Conservation (phyloP, 2,888 invertebrate species). For the Parapristionchus giblindavisi region DNA sequence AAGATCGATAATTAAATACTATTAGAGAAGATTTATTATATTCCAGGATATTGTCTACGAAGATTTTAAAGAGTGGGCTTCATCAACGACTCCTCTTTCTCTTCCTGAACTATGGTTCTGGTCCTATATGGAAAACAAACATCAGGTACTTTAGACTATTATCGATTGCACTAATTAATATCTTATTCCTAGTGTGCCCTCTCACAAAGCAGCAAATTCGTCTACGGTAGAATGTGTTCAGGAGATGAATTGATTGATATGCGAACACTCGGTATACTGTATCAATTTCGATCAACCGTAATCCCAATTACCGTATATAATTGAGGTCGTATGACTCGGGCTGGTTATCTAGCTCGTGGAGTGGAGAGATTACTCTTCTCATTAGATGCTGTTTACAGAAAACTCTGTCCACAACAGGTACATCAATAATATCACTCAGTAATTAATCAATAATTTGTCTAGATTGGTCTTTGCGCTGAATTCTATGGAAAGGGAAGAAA, state of each 20-base stretch:
- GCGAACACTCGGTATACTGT: constrained; percentile 47
- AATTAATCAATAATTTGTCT: constrained; percentile 28
- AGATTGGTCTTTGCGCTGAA: constrained; percentile 64
- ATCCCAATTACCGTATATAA: neutral
- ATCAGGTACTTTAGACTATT: neutral
- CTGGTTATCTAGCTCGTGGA: constrained; percentile 63
- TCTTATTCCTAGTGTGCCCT: constrained; percentile 57
- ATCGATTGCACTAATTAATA: neutral
- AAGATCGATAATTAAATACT: no score
- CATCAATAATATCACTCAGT: neutral
- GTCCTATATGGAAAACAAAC: constrained; percentile 36
- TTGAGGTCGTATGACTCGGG: constrained; percentile 62
- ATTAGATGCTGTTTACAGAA: constrained; percentile 60
- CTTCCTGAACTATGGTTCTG: constrained; percentile 66
- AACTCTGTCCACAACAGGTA: constrained; percentile 33
- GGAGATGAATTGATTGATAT: constrained; percentile 65
- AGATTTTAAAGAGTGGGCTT: constrained; percentile 65
- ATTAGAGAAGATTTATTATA: no score
- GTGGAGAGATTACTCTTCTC: constrained; percentile 64
- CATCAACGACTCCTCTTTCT: constrained; percentile 61
- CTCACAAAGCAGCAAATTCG: constrained; percentile 56
- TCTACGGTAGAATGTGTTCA: constrained; percentile 64
- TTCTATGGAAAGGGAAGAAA: constrained; percentile 64
- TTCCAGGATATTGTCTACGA: constrained; percentile 54
- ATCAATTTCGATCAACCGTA: neutral